A percentile compares a stretch with the other conserved stretches of the same genome.
phyloP scores from a whole-genome alignment of 2,888 invertebrate genomes.

The Halictus ligatus region DNA sequence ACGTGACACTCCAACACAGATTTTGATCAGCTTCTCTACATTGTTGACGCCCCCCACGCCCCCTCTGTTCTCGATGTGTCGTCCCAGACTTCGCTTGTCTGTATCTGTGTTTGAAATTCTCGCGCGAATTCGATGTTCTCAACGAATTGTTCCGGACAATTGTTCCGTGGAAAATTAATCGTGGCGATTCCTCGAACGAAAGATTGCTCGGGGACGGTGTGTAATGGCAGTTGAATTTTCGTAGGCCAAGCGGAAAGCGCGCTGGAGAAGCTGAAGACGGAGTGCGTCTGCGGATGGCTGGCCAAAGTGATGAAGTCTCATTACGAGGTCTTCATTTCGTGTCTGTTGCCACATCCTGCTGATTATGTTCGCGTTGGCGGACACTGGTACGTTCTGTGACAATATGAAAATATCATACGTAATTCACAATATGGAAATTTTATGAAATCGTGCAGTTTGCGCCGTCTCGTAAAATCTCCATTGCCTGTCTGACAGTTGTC shows the following conservation, averaged over 20 bases:
- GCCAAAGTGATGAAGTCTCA: slow-evolving; percentile 92
- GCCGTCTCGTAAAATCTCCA: background rate
- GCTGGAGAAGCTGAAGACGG: slow-evolving; percentile 95
- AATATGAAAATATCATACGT: no score
- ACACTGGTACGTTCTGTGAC: slow-evolving; percentile 89
- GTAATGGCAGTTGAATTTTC: slow-evolving; percentile 38
- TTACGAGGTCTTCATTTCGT: slow-evolving; percentile 95
- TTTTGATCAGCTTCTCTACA: slow-evolving; percentile 39
- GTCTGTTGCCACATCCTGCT: slow-evolving; percentile 97
- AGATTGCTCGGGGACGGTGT: background rate
- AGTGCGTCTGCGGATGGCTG: slow-evolving; percentile 97
- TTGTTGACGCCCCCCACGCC: slow-evolving; percentile 18
- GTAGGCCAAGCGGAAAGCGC: slow-evolving; percentile 92
- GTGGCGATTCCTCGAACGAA: background rate
- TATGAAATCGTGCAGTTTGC: no score
- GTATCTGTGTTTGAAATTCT: slow-evolving; percentile 12
- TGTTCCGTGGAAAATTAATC: background rate
- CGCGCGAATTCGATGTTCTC: background rate
- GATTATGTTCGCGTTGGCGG: slow-evolving; percentile 98
- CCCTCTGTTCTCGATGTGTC: slow-evolving; percentile 23
- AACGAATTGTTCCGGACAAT: background rate
- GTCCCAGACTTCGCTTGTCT: slow-evolving; percentile 26
- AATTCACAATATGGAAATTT: no score
- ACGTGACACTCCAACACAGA: slow-evolving; percentile 44
- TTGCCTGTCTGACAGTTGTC: background rate